Evolutionary conservation across 2,888 invertebrate species (phyloP), one percentile per base, ranked within the genome.

Genomic region (Pemphredon lugubris): DNA sequence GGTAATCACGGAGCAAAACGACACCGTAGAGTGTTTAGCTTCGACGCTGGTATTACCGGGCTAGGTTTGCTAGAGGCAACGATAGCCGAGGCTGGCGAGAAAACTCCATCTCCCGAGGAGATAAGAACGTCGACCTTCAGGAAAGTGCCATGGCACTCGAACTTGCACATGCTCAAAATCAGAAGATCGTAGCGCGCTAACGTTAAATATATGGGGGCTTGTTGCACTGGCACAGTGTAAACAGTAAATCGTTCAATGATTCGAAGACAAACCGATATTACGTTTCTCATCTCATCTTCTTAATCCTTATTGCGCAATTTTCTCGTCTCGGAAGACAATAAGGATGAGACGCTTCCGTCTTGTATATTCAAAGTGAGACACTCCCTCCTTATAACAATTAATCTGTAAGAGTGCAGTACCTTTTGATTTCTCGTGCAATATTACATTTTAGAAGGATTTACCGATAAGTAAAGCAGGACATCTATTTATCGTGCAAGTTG

Each of bases 141-240:
- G 75, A 90, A 90, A 88, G 90, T 90, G 87, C 90, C 90, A 85
- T 90, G 90, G 90, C 90, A 90, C 85, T 87, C 90, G 30, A 90
- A 90, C 75, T 84, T 90, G 75, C 90, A 90, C 81, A 89, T 90
- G 89, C 87, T 90, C 81, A 90, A 90, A 73, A 86, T 86, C 67
- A 83, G 88, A 79, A 83, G 84, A 78, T 75, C 79, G 37, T 79
- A 75, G 55, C 39, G 39, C 53, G 40, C 2, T 21, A n/a, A 44
- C 21, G 44, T 18, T 16, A 42, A 16, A 18, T 37, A 26, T 20
- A 21, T 26, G 21, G 45, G 60, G 45, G 6, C n/a, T 67, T 44
- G 45, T 21, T 44, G 23, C 32, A 54, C 18, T 9, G 30, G 51
- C 42, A 26, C 13, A n/a, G 48, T n/a, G 13, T 9, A 9, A 11